Evolutionary conservation across 2,888 invertebrate species (phyloP).

Genomic region (Cyrtodaria siliqua): DNA sequence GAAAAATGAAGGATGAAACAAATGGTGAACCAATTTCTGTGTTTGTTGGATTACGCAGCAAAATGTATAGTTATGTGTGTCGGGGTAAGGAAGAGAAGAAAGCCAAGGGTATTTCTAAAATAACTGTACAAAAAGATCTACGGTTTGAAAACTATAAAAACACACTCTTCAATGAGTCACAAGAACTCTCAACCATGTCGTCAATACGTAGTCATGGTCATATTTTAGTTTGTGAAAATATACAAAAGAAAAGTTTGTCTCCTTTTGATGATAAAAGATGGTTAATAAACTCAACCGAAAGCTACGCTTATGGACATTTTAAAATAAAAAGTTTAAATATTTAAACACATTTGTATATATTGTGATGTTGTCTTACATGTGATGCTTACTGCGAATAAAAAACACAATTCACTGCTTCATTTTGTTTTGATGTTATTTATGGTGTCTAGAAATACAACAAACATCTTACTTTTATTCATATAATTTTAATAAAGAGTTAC

Average conservation of each 20-base stretch:
- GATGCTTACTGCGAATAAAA: too few species aligned
- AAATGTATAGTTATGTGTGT: constrained; percentile 19
- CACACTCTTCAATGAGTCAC: constrained; percentile 19
- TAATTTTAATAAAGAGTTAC: neutral
- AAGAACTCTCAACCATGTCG: constrained; percentile 3
- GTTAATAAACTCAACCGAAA: neutral
- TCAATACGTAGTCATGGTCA: constrained; percentile 21
- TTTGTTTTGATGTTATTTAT: neutral
- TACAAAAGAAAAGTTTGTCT: constrained; percentile 6
- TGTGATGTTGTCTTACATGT: too few species aligned
- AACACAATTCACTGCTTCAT: neutral
- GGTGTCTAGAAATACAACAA: neutral
- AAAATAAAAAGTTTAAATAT: neutral
- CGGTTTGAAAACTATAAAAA: constrained; percentile 19
- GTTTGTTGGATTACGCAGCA: constrained; percentile 24
- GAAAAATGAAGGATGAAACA: constrained; percentile 77
- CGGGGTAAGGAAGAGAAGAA: constrained; percentile 30
- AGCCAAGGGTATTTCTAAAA: constrained; percentile 56
- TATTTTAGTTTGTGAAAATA: constrained; percentile 17
- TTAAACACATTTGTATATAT: neutral
- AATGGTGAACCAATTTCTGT: constrained; percentile 14
- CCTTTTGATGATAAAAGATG: constrained; percentile 24
- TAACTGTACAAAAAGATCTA: constrained; percentile 27
- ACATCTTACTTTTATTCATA: neutral
- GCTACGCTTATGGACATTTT: constrained; percentile 5